phyloP scores from a whole-genome alignment of 2,888 invertebrate species.

The Fragum sueziense region DNA sequence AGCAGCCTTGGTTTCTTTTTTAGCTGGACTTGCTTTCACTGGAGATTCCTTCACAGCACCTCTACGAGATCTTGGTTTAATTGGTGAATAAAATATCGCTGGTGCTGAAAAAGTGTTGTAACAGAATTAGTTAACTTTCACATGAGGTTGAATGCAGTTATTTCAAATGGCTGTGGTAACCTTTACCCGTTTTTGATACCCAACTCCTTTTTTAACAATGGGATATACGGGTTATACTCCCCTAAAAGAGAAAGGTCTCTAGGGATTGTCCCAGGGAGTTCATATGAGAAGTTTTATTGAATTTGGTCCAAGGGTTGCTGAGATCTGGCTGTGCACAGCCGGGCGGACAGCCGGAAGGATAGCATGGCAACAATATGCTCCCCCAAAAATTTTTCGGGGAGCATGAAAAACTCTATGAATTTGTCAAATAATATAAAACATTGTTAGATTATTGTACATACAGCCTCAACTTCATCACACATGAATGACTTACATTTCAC shows the following conservation, averaged over 20 bases:
- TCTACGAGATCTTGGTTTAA: constrained; percentile 16
- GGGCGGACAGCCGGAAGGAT: too few relatives aligned
- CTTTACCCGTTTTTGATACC: not conserved
- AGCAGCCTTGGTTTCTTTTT: not conserved
- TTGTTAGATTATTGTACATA: too few relatives aligned
- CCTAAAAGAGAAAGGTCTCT: not conserved
- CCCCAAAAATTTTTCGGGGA: too few relatives aligned
- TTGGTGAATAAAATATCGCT: constrained; percentile 16
- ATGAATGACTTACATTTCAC: too few relatives aligned
- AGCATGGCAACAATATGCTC: too few relatives aligned
- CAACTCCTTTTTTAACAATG: not conserved
- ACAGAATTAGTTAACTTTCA: not conserved
- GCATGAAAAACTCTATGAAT: too few relatives aligned
- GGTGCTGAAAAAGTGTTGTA: not conserved
- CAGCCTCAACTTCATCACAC: too few relatives aligned
- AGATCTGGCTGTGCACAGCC: too few relatives aligned
- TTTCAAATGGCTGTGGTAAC: not conserved
- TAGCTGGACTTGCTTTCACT: constrained; percentile 27
- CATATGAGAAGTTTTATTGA: too few relatives aligned
- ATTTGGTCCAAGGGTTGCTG: too few relatives aligned
- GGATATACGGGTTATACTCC: not conserved
- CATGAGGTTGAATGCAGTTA: not conserved
- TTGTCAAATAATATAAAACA: too few relatives aligned
- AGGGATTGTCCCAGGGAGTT: too few relatives aligned
- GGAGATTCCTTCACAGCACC: constrained; percentile 5